Percentiles rank a stretch among this genome's conserved stretches.
Evolutionary conservation across 1,140 invertebrate genomes (phyloP).

Genomic region (Micrasema longulum): DNA sequence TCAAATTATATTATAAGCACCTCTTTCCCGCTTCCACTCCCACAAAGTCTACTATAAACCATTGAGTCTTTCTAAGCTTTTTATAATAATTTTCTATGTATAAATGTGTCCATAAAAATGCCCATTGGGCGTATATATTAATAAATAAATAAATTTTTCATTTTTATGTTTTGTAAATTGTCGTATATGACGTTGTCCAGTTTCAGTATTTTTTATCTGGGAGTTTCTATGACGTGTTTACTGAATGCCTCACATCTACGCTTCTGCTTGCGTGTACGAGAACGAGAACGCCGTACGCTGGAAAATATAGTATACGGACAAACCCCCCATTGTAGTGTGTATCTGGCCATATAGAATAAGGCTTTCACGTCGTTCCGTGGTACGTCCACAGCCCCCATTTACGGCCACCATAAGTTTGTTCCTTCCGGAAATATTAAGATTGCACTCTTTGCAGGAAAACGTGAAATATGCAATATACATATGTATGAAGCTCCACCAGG

Average conservation of each 20-base stretch:
- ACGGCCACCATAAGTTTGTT: conserved; percentile 19
- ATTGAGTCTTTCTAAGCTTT: too few species aligned
- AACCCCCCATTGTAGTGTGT: too few species aligned
- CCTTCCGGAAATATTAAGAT: conserved; percentile 32
- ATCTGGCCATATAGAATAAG: neutral
- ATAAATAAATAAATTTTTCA: too few species aligned
- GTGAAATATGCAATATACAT: neutral
- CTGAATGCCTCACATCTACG: conserved; percentile 13
- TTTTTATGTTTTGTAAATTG: too few species aligned
- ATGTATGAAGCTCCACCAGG: neutral
- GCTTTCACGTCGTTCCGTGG: conserved; percentile 14
- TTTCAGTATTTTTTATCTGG: conserved; percentile 30
- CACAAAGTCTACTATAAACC: too few species aligned
- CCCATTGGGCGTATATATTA: too few species aligned
- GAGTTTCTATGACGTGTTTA: conserved; percentile 21
- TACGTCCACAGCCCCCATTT: neutral
- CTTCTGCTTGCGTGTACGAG: conserved; percentile 1
- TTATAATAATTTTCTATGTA: too few species aligned
- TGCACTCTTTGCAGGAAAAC: neutral
- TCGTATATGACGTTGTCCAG: too few species aligned
- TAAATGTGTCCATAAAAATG: too few species aligned
- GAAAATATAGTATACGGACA: too few species aligned
- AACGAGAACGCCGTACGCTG: neutral
- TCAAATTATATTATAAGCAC: too few species aligned
- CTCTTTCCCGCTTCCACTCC: too few species aligned